These are phyloP conservation scores for Euzophera pinguis DNA, from an alignment of 2,888 invertebrate species.

Conservation along the genomic window DNA sequence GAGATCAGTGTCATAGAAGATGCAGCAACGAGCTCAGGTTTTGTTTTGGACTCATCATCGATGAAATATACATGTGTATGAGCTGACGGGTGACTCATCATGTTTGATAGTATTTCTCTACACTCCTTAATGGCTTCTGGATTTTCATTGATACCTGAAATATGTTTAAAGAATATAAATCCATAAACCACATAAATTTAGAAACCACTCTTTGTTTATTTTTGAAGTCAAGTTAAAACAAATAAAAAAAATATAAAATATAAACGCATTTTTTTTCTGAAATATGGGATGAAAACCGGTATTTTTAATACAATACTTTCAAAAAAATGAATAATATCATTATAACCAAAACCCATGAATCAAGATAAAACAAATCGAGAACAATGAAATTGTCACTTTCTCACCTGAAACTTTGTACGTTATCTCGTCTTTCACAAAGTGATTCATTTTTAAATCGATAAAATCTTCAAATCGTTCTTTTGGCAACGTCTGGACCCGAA, in stretches of 20 bases:
- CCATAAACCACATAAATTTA: too few species aligned
- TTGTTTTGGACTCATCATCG: neutral
- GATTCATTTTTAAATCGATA: constrained; percentile 1
- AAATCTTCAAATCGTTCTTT: constrained; percentile 1
- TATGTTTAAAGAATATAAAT: too few species aligned
- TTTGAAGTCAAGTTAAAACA: too few species aligned
- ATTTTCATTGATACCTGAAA: neutral
- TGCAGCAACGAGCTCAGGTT: neutral
- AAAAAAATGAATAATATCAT: too few species aligned
- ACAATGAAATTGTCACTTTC: neutral
- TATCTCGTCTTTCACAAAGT: constrained; percentile 1
- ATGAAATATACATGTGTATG: neutral
- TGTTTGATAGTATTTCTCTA: neutral
- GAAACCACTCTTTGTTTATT: too few species aligned
- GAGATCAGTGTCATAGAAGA: neutral
- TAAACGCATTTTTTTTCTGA: too few species aligned
- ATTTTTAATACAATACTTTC: too few species aligned
- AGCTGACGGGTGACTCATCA: neutral
- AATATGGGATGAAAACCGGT: too few species aligned
- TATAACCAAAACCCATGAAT: neutral
- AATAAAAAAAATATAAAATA: too few species aligned
- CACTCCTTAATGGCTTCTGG: constrained; percentile 2
- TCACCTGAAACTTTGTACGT: constrained; percentile 2
- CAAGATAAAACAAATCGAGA: neutral
- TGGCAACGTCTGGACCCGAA: neutral